Evolutionary conservation across 2,888 invertebrate species (phyloP).

Genomic region (Drosophila buzzatii): DNA sequence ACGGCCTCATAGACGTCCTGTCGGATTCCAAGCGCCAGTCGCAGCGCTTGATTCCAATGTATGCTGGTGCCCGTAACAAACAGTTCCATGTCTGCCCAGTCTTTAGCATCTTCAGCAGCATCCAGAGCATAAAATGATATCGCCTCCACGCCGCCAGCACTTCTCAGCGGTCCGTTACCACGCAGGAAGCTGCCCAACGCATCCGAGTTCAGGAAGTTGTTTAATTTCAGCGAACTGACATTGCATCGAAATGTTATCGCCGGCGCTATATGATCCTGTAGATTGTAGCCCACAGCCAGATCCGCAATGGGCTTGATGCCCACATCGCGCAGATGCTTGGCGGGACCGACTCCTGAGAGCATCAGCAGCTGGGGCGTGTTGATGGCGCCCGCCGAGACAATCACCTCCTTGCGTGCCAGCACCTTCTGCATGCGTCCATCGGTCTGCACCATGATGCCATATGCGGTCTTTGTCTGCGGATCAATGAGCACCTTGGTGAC

Average conservation of each 20-base stretch:
- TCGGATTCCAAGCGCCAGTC: constrained; percentile 84
- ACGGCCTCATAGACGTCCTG: constrained; percentile 84
- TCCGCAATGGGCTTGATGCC: constrained; percentile 87
- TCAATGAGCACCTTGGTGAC: constrained; percentile 87
- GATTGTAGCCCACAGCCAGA: constrained; percentile 88
- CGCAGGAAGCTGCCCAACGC: constrained; percentile 56
- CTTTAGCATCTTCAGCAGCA: constrained; percentile 15
- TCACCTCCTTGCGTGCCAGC: constrained; percentile 88
- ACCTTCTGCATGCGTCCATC: constrained; percentile 85
- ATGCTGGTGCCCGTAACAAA: constrained; percentile 87
- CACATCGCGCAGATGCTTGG: constrained; percentile 86
- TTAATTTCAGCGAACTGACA: constrained; percentile 68
- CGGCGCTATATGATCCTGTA: constrained; percentile 88
- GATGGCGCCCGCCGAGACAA: constrained; percentile 91
- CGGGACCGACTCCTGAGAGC: constrained; percentile 90
- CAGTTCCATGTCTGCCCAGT: constrained; percentile 89
- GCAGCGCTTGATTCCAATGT: constrained; percentile 80
- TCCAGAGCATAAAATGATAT: constrained; percentile 88
- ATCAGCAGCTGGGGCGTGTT: constrained; percentile 93
- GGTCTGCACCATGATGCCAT: constrained; percentile 86
- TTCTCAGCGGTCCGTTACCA: constrained; percentile 84
- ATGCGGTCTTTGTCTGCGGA: constrained; percentile 85
- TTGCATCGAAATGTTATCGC: constrained; percentile 89
- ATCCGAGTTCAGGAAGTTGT: constrained; percentile 53
- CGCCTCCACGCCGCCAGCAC: constrained; percentile 88